These are phyloP conservation scores for Tetranychus cinnabarinus DNA, from an alignment of 1,140 invertebrate species.

Conservation along the genomic window DNA sequence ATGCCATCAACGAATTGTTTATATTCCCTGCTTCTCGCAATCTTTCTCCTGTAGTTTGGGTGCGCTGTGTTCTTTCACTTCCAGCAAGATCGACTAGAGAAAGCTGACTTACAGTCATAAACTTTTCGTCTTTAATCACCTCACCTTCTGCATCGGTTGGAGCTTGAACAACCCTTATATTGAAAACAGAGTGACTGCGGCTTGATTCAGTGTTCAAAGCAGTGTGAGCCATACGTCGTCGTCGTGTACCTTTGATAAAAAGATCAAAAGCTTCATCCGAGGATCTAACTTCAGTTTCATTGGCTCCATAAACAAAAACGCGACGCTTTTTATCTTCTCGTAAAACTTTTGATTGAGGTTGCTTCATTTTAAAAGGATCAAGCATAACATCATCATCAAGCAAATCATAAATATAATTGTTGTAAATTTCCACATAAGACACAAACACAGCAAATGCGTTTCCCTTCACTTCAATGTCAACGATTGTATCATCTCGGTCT, in stretches of 20 bases:
- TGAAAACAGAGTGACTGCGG: conserved; percentile 80
- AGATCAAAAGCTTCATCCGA: conserved; percentile 70
- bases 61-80: conserved; percentile 63
- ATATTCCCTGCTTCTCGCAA: conserved; percentile 52
- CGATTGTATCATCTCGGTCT: conserved; percentile 29
- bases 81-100: conserved; percentile 86
- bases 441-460: conserved; percentile 73
- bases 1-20: conserved; percentile 59
- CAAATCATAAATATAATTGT: conserved; percentile 89
- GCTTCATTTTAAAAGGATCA: conserved; percentile 11
- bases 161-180: conserved; percentile 63
- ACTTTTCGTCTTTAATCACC: conserved; percentile 26
- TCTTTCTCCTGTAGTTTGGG: conserved; percentile 49
- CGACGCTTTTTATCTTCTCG: conserved; percentile 52
- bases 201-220: conserved; percentile 71
- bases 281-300: conserved; percentile 68
- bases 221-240: conserved; percentile 66
- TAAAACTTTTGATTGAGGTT: conserved; percentile 35
- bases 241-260: conserved; percentile 50
- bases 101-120: conserved; percentile 44
- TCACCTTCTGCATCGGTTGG: conserved; percentile 40
- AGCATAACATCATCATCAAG: conserved; percentile 44
- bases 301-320: conserved; percentile 72
- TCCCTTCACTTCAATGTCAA: conserved; percentile 47
- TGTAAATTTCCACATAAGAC: conserved; percentile 92